Evolutionary conservation across 2,113 vertebrate genomes (phyloP).

Genomic region (Callipepla californica): DNA sequence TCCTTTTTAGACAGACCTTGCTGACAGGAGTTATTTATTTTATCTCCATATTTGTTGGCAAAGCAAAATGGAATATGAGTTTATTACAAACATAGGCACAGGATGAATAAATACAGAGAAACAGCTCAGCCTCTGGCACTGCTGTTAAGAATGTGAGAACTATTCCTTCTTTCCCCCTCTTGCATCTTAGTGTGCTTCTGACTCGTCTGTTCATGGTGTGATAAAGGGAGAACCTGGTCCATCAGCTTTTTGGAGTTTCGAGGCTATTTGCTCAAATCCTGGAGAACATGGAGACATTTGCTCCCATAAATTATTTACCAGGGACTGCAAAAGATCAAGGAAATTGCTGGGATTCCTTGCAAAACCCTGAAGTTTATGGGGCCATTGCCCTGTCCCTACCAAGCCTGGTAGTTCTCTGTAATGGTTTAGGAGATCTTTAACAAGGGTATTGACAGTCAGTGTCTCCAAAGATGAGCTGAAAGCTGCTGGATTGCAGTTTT

Average conservation of each 20-base stretch:
- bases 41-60: not conserved
- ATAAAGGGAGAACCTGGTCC: not conserved
- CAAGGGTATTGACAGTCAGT: not conserved
- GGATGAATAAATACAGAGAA: not conserved
- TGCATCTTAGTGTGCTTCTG: not conserved
- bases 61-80: not conserved
- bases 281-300: not conserved
- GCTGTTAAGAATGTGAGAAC: not conserved
- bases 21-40: not conserved
- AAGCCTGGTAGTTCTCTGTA: not conserved
- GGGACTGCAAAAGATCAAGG: conserved; percentile 28
- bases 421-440: not conserved
- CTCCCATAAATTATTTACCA: not conserved
- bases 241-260: not conserved
- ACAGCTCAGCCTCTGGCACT: not conserved
- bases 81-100: not conserved
- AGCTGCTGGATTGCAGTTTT: not conserved
- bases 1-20: not conserved
- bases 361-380: not conserved
- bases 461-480: not conserved
- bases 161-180: not conserved
- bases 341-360: conserved; percentile 17
- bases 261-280: conserved; percentile 14
- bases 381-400: not conserved
- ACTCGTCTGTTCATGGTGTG: not conserved